Base-by-base conservation (phyloP, 2,113 vertebrate genomes). In the Erinaceus europaeus region DNA sequence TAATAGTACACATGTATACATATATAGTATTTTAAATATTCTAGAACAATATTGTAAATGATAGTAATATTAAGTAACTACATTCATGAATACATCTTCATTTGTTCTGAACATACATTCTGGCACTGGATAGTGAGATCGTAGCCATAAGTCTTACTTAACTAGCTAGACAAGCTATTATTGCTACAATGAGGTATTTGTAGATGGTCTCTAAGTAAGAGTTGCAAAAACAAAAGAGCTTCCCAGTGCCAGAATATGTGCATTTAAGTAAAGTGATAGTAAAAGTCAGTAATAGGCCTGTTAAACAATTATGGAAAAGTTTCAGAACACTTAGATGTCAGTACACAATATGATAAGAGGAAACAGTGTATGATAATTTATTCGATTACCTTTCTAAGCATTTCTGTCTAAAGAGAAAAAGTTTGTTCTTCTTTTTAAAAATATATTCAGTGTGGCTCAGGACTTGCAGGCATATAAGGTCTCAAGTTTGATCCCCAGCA, bases 151-250 rank as follows among this genome's bases (percentile, higher is more conserved):
- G 34, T n/a, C 59, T 46, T 52, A 32, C 61, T 84, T 84, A 80
- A 80, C 14, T 64, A 46, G n/a, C 38, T 36, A 94, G 55, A 81
- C 29, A 78, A 21, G 14, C 79, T 80, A 52, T 90, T 88, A 42
- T 53, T 73, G 36, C 23, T 76, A 6, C 36, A n/a, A 36, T 90
- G 52, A 59, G 27, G 0, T 46, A 50, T 83, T 85, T 86, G 27
- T 67, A 84, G 81, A 53, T 72, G 68, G 40, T 15, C 9, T 80
- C 42, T 67, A 84, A 69, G 9, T 48, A 46, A 81, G 65, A 87
- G 84, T 69, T 50, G 46, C 72, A 65, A 84, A n/a, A 74, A 71
- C 52, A 50, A 77, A 76, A n/a, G n/a, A n/a, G n/a, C n/a, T n/a
- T n/a, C n/a, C n/a, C n/a, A n/a, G n/a, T n/a, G n/a, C n/a, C n/a